A percentile compares a stretch with the other conserved stretches of the same genome.
Conservation (phyloP, 2,113 vertebrate species). For the Hystrix brachyura region DNA sequence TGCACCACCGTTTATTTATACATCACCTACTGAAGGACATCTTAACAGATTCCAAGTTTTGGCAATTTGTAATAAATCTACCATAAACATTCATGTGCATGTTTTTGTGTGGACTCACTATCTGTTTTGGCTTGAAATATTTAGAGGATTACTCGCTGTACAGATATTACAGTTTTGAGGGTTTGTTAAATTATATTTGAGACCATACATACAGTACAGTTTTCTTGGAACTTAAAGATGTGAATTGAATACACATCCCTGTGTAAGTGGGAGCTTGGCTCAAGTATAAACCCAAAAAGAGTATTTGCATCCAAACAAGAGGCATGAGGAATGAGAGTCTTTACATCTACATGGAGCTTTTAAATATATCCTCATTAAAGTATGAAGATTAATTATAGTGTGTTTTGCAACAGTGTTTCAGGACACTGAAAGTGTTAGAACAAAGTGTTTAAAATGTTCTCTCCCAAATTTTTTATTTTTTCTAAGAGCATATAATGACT, state of each 20-base stretch:
- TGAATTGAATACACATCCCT: neutral
- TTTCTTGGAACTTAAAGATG: neutral
- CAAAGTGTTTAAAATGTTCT: constrained; percentile 55
- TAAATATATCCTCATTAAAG: neutral
- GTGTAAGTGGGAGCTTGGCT: neutral
- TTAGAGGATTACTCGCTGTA: neutral
- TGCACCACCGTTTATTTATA: neutral
- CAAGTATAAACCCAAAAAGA: neutral
- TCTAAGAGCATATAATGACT: neutral
- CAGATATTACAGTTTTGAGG: neutral
- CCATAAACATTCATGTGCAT: neutral
- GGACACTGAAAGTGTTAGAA: neutral
- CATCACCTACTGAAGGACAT: neutral
- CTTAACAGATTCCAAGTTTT: neutral
- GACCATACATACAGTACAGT: neutral
- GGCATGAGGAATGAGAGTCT: neutral
- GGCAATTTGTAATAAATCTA: neutral
- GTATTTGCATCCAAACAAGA: neutral
- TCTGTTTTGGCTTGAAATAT: constrained; percentile 28
- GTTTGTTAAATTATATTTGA: neutral
- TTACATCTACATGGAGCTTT: neutral
- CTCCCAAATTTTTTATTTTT: neutral
- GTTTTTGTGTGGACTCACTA: neutral
- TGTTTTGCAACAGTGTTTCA: constrained; percentile 22
- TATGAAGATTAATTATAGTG: neutral